Evolutionary conservation across 2,797 vertebrate species (phyloP), one percentile per base, ranked within the genome.

Genomic region (Ctenochaetus hawaiiensis): DNA sequence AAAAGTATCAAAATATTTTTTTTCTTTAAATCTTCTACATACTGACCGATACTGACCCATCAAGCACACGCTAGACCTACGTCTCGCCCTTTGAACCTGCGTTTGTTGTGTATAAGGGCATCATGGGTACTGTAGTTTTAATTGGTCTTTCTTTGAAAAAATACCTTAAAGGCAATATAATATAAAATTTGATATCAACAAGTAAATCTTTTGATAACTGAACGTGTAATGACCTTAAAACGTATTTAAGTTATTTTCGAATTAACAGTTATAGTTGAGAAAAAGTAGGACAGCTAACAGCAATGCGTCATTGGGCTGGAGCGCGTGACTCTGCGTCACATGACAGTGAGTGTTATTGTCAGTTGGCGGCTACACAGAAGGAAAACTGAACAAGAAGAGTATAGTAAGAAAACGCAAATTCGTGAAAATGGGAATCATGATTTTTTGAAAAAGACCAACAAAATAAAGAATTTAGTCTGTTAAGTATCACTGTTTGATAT

Each of bases 241-340:
- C 41, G 6, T 3, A 37, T 1, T 10, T 0, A 1, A 41, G 0
- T 44, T 4, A 39, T 41, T 30, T 57, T 16, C 1, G 23, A 57
- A 26, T 17, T 0, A 18, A 57, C 4, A 1, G 60, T 67, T 66
- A 48, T 72, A 83, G 34, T 1, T 2, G 2, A 26, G 4, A 34
- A 34, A 67, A 72, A 18, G 8, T 0, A 3, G 8, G 3, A 22
- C 8, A 0, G 10, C 17, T 5, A 10, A 2, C 23, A 0, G 13
- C 49, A 16, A 18, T 56, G 60, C 74, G 85, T 88, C 85, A 84
- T 26, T 30, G 30, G 6, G 44, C 37, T n/a, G 0, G 34, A 85
- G 91, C 91, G 92, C 92, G 89, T 93, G 92, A 93, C 85, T 81
- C 5, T 18, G 37, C 39, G 56, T 93, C 93, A 94, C 75, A 81